Evolutionary conservation across 2,797 vertebrate species (phyloP).

Genomic region (Lateolabrax maculatus): DNA sequence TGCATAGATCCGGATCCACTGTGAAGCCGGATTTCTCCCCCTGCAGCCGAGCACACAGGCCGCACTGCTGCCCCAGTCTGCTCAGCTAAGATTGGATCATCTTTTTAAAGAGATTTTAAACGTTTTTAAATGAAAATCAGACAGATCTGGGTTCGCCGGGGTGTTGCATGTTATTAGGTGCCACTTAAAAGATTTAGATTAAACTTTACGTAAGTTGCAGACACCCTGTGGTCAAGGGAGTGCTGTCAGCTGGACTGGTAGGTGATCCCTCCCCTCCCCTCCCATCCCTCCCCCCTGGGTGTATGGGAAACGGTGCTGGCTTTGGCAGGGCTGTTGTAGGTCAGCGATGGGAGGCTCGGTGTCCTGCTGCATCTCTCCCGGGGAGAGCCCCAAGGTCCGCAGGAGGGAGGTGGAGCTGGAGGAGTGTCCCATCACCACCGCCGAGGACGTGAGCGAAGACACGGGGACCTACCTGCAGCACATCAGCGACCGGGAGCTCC

Average conservation of each 20-base stretch:
- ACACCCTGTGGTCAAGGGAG: neutral
- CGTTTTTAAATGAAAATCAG: neutral
- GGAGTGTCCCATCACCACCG: slow-evolving; percentile 88
- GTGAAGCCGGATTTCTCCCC: slow-evolving; percentile 16
- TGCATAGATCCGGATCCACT: slow-evolving; percentile 7
- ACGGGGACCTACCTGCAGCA: slow-evolving; percentile 94
- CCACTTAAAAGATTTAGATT: neutral
- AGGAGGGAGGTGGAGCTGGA: slow-evolving; percentile 85
- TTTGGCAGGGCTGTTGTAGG: slow-evolving; percentile 50
- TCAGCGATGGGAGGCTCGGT: slow-evolving; percentile 92
- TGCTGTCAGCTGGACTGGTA: slow-evolving; percentile 12
- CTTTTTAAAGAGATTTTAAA: neutral
- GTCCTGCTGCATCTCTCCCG: slow-evolving; percentile 94
- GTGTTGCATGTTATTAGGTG: neutral
- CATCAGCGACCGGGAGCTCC: slow-evolving; percentile 96
- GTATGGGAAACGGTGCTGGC: slow-evolving; percentile 63
- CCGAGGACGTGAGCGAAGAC: slow-evolving; percentile 85
- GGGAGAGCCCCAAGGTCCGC: slow-evolving; percentile 91
- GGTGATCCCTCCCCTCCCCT: neutral
- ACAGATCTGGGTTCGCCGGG: neutral
- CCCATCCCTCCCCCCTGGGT: too few species aligned
- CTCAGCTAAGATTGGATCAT: neutral
- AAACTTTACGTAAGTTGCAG: slow-evolving; percentile 5
- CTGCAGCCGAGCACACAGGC: slow-evolving; percentile 20
- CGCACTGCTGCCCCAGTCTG: neutral